Conservation (phyloP, 2,888 invertebrate genomes). For the Omphaloscelis lunosa region DNA sequence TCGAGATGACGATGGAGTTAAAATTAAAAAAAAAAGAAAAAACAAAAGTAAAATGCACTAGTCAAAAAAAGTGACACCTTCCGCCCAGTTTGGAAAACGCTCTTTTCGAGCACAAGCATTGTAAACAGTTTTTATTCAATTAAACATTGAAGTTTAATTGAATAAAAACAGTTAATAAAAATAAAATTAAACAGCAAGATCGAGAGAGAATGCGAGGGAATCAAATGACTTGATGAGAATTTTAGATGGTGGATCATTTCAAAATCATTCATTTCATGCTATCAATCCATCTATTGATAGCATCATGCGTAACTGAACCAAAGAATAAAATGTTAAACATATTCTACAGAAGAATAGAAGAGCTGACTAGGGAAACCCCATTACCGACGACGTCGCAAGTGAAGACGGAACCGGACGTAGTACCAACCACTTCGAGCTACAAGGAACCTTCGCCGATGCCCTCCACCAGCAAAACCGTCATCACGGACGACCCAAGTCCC, state of each 20-base stretch:
- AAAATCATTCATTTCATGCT: background rate
- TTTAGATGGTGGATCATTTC: background rate
- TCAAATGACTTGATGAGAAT: background rate
- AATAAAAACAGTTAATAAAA: no score
- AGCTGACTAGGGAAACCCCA: slow-evolving; percentile 56
- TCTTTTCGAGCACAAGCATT: no score
- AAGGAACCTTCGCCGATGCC: slow-evolving; percentile 73
- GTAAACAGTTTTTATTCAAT: background rate
- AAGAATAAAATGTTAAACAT: background rate
- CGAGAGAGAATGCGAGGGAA: background rate
- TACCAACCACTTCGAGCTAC: slow-evolving; percentile 77
- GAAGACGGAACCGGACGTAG: slow-evolving; percentile 82
- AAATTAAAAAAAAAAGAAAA: no score
- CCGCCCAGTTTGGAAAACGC: no score
- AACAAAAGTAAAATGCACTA: no score
- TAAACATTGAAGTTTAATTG: no score
- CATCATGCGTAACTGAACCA: background rate
- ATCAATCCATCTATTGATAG: background rate
- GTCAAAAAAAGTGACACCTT: no score
- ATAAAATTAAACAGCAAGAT: no score
- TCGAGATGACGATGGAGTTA: no score
- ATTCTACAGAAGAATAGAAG: slow-evolving; percentile 71
- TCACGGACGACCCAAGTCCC: slow-evolving; percentile 58
- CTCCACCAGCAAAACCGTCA: slow-evolving; percentile 75
- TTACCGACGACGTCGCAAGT: slow-evolving; percentile 67